Base-by-base conservation (phyloP, 2,888 invertebrate species). In the Drosophila parthenogenetica region DNA sequence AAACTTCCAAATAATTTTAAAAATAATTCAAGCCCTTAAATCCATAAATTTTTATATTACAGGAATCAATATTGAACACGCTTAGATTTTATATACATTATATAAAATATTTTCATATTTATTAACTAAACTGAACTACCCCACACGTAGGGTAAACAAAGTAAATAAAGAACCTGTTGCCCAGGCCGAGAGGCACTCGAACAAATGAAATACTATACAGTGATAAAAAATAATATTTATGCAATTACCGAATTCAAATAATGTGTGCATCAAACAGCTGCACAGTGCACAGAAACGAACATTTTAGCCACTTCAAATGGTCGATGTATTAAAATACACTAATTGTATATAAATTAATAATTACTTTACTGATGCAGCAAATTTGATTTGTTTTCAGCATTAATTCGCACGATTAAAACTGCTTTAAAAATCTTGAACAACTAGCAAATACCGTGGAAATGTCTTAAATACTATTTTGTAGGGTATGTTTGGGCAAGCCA, bases 141-240 rank as follows among this genome's bases (percentile, higher is more conserved):
- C 16, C n/a, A 0, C 3, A 17, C 5, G 32, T 25, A 57, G 46
- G 2, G 60, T 60, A 29, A 39, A 2, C 10, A 1, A 48, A 14
- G 49, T 42, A 45, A 69, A 58, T 58, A 42, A 54, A 58, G 80
- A 82, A 80, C 79, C 77, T 76, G 83, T 79, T 79, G 55, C 13
- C 29, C 58, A 54, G 22, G 22, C 39, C 16, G 4, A 29, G 11
- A 54, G 51, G 19, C 39, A 63, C 19, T 57, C 14, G 42, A 59
- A 50, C 40, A 55, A 48, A 40, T 63, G 46, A 73, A 40, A 57
- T 63, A 64, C 69, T 59, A 55, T 58, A 63, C 54, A 66, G 51
- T 60, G 25, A 19, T 42, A 29, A 57, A 71, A 60, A 64, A 63
- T 53, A 45, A 60, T 55, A 48, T 66, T 73, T 55, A 55, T 43